phyloP scores from a whole-genome alignment of 2,797 vertebrate genomes.

The Enteromius afrohamiltoni region DNA sequence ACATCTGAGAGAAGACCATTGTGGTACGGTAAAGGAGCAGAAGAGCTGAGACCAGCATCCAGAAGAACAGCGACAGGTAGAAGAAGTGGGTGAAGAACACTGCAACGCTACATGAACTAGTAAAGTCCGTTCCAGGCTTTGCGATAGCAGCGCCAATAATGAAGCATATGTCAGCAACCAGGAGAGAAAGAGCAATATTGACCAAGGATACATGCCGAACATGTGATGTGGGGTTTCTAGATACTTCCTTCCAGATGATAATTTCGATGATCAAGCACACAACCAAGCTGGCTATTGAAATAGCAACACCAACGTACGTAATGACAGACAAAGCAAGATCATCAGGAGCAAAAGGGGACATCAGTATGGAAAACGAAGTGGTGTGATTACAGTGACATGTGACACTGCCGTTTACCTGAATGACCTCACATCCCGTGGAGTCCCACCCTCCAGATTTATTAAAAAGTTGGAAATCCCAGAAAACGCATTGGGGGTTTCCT shows the following conservation, averaged over 20 bases:
- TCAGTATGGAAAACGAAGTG: conserved; percentile 91
- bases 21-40: conserved; percentile 86
- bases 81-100: conserved; percentile 92
- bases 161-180: conserved; percentile 89
- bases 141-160: conserved; percentile 76
- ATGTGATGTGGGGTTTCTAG: conserved; percentile 84
- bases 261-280: conserved; percentile 86
- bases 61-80: conserved; percentile 91
- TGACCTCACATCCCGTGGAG: conserved; percentile 71
- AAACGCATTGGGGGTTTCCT: conserved; percentile 79
- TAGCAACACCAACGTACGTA: conserved; percentile 82
- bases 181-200: conserved; percentile 86
- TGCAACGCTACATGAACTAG: conserved; percentile 74
- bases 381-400: conserved; percentile 84
- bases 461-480: conserved; percentile 86
- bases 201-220: conserved; percentile 88
- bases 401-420: conserved; percentile 41
- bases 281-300: conserved; percentile 85
- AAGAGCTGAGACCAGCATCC: conserved; percentile 89
- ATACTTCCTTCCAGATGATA: conserved; percentile 85
- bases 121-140: conserved; percentile 50
- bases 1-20: conserved; percentile 80
- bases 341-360: conserved; percentile 74
- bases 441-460: conserved; percentile 77
- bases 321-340: conserved; percentile 69